Conservation (phyloP, 1,140 invertebrate species). For the Drosophila dunni region DNA sequence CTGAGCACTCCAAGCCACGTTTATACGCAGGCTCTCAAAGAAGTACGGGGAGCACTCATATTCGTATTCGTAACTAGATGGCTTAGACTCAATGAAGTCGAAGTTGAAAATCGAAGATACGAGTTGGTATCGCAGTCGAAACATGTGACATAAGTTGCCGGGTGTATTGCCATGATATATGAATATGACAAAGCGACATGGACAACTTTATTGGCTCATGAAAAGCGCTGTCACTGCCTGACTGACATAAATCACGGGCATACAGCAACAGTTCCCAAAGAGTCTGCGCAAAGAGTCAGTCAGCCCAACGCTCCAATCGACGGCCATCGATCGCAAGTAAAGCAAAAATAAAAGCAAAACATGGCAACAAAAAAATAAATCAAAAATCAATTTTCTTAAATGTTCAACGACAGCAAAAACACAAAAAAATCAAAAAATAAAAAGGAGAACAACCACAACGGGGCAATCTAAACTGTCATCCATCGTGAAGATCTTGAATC, state of each 20-base stretch:
- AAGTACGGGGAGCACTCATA: constrained; percentile 28
- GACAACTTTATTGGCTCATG: constrained; percentile 83
- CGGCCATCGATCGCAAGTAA: constrained; percentile 30
- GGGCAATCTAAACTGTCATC: constrained; percentile 40
- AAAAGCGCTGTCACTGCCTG: constrained; percentile 82
- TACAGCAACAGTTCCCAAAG: constrained; percentile 15
- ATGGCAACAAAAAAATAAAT: constrained; percentile 62
- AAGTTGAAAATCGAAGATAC: constrained; percentile 1
- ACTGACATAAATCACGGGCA: constrained; percentile 82
- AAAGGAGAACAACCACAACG: constrained; percentile 38
- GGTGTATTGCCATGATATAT: constrained; percentile 78
- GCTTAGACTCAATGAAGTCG: not conserved
- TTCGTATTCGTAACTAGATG: constrained; percentile 23
- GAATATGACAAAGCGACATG: constrained; percentile 82
- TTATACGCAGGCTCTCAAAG: constrained; percentile 57
- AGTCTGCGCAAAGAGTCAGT: not conserved
- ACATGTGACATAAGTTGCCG: constrained; percentile 79
- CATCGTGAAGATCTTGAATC: constrained; percentile 35
- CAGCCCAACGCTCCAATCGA: constrained; percentile 39
- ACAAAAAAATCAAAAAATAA: too few relatives aligned
- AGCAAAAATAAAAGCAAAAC: constrained; percentile 25
- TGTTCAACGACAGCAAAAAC: constrained; percentile 26
- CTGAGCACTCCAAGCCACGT: constrained; percentile 63
- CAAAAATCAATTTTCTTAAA: constrained; percentile 74
- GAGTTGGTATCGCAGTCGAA: constrained; percentile 18